phyloP scores from a whole-genome alignment of 1,140 invertebrate species.

The Matsumurasca onukii region DNA sequence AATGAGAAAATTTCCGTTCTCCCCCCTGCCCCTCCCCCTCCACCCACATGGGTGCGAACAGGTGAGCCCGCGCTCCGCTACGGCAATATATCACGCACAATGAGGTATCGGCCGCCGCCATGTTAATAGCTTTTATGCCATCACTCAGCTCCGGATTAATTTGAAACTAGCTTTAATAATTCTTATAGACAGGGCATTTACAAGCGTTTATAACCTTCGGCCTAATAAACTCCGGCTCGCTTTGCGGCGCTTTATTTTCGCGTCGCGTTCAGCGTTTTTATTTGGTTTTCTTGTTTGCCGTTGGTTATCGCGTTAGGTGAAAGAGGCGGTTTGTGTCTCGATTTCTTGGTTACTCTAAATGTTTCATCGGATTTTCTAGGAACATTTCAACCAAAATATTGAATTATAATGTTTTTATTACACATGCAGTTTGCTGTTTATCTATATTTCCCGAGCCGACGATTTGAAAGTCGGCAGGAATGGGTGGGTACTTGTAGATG shows the following conservation, averaged over 20 bases:
- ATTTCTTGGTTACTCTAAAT: too few species aligned
- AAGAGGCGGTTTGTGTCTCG: too few species aligned
- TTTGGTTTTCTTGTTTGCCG: too few species aligned
- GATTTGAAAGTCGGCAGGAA: too few species aligned
- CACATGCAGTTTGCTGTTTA: too few species aligned
- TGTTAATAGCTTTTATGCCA: conserved; percentile 40
- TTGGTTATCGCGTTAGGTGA: too few species aligned
- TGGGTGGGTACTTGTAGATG: too few species aligned
- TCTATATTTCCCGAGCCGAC: too few species aligned
- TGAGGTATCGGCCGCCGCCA: conserved; percentile 37
- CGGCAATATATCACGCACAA: conserved; percentile 39
- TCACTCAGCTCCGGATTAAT: conserved; percentile 40
- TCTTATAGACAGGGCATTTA: conserved; percentile 41
- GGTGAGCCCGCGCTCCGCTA: not conserved
- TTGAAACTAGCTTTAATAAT: conserved; percentile 41
- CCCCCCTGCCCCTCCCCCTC: not conserved
- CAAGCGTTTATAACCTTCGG: conserved; percentile 35
- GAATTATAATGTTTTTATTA: too few species aligned
- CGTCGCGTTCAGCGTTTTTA: too few species aligned
- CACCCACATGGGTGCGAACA: not conserved
- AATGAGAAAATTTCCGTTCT: conserved; percentile 28
- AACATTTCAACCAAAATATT: too few species aligned
- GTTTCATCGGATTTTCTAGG: too few species aligned
- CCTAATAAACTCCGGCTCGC: conserved; percentile 31
- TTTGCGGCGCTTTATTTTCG: conserved; percentile 28